Base-by-base conservation (phyloP, 2,113 vertebrate genomes). In the Pandion haliaetus region DNA sequence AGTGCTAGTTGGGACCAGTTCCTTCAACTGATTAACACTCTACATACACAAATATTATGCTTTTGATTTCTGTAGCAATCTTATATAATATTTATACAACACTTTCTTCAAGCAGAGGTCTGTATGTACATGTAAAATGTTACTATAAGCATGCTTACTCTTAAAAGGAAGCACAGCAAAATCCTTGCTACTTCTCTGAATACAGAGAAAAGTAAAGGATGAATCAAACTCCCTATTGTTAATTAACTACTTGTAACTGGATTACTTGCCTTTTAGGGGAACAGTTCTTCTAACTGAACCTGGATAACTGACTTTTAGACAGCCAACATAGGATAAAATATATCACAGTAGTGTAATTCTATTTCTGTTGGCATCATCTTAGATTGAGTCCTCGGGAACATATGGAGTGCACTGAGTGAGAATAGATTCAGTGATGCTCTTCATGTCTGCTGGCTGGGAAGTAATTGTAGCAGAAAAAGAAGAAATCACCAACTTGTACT, bases 401-500 rank as follows among this genome's bases (percentile, higher is more conserved):
- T 83, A 92, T 82, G 93, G 95, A 90, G 74, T 31, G 79, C 88
- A 42, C 26, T 4, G 90, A 78, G 96, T 94, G 96, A 86, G 88
- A 97, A 93, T 55, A 24, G 94, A 96, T 96, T 93, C 85, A 74
- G 79, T 12, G 85, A 71, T 83, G 90, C 85, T 95, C 47, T 21
- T 29, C 38, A 10, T 86, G 92, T 62, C 74, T 96, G 90, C 95
- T 97, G 95, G 26, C 93, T 95, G 96, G 90, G 72, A 78, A 94
- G 76, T 42, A 36, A 94, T 62, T 67, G 90, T 18, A 58, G 82
- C 92, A 93, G 84, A 15, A 78, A 66, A 85, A 83, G 82, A 52
- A 95, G 96, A 95, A 96, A 90, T 92, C 93, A 81, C 93, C 82
- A 81, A 83, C 95, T 95, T 93, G 94, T 88, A 16, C 88, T 94